These are phyloP conservation scores for Eupelmus urozonus DNA, from an alignment of 2,888 invertebrate species.

Conservation along the genomic window DNA sequence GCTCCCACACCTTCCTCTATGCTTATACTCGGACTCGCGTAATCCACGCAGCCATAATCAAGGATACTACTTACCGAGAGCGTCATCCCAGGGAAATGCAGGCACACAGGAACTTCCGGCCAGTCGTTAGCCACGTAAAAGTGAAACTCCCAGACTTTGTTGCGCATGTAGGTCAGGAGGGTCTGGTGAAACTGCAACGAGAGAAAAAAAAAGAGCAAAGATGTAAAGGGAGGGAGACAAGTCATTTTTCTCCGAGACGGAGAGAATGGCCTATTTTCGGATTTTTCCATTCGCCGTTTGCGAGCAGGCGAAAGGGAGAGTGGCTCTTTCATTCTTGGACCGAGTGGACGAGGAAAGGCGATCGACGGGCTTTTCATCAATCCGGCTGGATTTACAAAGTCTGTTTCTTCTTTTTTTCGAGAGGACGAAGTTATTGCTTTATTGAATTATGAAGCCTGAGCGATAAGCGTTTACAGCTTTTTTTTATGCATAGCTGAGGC, in stretches of 20 bases:
- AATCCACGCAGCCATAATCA: no score
- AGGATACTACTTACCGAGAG: slow-evolving; percentile 84
- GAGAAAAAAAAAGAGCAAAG: background rate
- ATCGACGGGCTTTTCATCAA: no score
- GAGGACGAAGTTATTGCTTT: no score
- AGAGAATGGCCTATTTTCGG: slow-evolving; percentile 32
- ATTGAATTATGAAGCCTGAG: no score
- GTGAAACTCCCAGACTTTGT: slow-evolving; percentile 93
- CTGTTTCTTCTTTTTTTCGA: no score
- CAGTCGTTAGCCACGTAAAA: slow-evolving; percentile 93
- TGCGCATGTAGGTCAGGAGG: slow-evolving; percentile 91
- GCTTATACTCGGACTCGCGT: no score
- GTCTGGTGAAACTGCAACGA: slow-evolving; percentile 91
- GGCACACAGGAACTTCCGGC: slow-evolving; percentile 88
- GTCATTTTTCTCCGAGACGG: background rate
- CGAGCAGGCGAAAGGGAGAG: background rate
- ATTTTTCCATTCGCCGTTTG: slow-evolving; percentile 15
- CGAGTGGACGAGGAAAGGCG: background rate
- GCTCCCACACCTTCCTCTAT: no score
- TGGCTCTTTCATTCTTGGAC: no score
- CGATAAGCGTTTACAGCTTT: no score
- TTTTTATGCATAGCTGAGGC: no score
- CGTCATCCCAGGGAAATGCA: slow-evolving; percentile 93
- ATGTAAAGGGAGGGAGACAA: background rate
- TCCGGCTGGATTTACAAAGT: no score